A percentile compares a stretch with the other conserved stretches of the same genome.
Evolutionary conservation across 2,888 invertebrate genomes (phyloP).

Genomic region (Diarsia dahlii): DNA sequence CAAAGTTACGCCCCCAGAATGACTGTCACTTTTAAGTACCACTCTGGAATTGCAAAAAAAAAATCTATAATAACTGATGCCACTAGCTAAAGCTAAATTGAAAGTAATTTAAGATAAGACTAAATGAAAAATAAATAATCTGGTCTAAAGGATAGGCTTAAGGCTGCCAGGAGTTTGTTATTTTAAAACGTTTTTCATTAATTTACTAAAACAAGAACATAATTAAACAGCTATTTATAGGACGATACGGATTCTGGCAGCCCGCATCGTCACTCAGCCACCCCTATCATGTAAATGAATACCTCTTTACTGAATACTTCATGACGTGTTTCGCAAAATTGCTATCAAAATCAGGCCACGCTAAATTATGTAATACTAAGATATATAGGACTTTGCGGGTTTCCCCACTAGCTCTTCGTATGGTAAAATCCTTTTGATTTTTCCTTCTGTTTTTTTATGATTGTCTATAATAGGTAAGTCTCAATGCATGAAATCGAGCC

Average conservation of each 20-base stretch:
- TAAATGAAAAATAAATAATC: too few species aligned
- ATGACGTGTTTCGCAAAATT: conserved; percentile 61
- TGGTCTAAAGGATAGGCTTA: too few species aligned
- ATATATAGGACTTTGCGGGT: conserved; percentile 8
- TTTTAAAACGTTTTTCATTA: too few species aligned
- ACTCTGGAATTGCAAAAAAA: background rate
- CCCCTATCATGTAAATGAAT: conserved; percentile 62
- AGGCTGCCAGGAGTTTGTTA: too few species aligned
- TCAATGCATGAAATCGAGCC: background rate
- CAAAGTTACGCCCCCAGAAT: conserved; percentile 2
- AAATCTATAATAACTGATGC: background rate
- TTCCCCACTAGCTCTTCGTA: conserved; percentile 22
- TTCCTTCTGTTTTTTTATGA: conserved; percentile 8
- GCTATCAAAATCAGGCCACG: conserved; percentile 59
- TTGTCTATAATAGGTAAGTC: too few species aligned
- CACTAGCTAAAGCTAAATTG: background rate
- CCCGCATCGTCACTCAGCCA: conserved; percentile 55
- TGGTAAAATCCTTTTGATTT: background rate
- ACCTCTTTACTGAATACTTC: conserved; percentile 38
- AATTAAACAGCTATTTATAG: conserved; percentile 18
- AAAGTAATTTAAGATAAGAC: too few species aligned
- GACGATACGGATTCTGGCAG: conserved; percentile 25
- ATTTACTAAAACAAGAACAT: background rate
- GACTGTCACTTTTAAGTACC: background rate
- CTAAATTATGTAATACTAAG: conserved; percentile 34